Conservation (phyloP, 2,888 invertebrate species). For the Pheosia gnoma region DNA sequence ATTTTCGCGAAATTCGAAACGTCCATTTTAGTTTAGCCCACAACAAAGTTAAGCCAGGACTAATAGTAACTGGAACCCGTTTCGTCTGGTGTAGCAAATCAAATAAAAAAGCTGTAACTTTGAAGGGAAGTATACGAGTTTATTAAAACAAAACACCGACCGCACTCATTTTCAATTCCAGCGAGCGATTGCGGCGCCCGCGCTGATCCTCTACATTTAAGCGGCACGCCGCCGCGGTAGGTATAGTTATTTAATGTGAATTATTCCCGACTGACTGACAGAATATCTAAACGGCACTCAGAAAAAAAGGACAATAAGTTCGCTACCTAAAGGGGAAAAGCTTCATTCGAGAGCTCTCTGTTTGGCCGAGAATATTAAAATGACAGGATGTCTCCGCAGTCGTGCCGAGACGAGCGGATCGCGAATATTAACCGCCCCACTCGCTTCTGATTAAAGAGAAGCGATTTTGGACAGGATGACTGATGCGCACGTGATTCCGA, state of each 20-base stretch:
- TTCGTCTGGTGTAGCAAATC: slow-evolving; percentile 46
- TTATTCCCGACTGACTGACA: slow-evolving; percentile 77
- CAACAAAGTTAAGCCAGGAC: slow-evolving; percentile 24
- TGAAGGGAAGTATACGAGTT: slow-evolving; percentile 73
- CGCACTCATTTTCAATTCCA: slow-evolving; percentile 75
- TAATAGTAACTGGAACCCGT: slow-evolving; percentile 39
- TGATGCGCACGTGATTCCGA: slow-evolving; percentile 71
- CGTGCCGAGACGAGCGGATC: slow-evolving; percentile 60
- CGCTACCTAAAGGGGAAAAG: slow-evolving; percentile 61
- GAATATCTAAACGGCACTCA: slow-evolving; percentile 68
- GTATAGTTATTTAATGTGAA: slow-evolving; percentile 76
- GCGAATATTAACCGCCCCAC: slow-evolving; percentile 69
- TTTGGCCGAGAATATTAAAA: slow-evolving; percentile 74
- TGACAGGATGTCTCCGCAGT: slow-evolving; percentile 58
- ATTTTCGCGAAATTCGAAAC: not conserved
- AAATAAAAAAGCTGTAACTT: slow-evolving; percentile 72
- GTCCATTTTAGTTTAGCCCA: slow-evolving; percentile 19
- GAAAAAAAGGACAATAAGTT: slow-evolving; percentile 68
- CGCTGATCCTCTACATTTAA: slow-evolving; percentile 70
- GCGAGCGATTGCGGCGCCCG: slow-evolving; percentile 58
- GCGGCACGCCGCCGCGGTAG: slow-evolving; percentile 67
- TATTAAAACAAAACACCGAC: slow-evolving; percentile 77
- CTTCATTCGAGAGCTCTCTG: slow-evolving; percentile 63
- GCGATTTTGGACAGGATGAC: slow-evolving; percentile 76
- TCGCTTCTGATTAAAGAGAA: slow-evolving; percentile 76